Evolutionary conservation across 1,140 invertebrate genomes (phyloP).

Genomic region (Oncopodura yosiiana): DNA sequence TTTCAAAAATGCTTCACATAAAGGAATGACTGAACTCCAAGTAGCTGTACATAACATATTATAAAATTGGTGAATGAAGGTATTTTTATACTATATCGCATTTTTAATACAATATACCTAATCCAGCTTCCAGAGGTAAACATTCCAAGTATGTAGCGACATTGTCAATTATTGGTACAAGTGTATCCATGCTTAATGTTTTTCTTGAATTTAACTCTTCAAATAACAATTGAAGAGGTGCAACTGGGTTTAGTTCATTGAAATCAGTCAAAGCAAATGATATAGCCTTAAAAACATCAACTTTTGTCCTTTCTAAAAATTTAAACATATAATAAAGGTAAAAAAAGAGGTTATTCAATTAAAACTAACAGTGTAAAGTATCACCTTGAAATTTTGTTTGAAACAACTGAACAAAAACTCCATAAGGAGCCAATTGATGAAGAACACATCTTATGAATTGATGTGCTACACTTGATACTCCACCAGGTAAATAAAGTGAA

Average conservation of each 20-base stretch:
- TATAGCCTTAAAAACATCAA: slow-evolving; percentile 85
- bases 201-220: slow-evolving; percentile 82
- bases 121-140: slow-evolving; percentile 69
- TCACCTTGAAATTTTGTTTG: slow-evolving; percentile 72
- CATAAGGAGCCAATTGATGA: slow-evolving; percentile 91
- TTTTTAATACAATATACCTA: too few relatives aligned
- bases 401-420: slow-evolving; percentile 92
- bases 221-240: slow-evolving; percentile 79
- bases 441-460: slow-evolving; percentile 94
- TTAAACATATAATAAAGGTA: slow-evolving; percentile 7
- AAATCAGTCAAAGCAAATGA: slow-evolving; percentile 90
- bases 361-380: background rate
- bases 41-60: too few relatives aligned
- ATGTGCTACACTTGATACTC: slow-evolving; percentile 82
- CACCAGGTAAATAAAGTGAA: slow-evolving; percentile 74
- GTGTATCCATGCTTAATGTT: slow-evolving; percentile 62
- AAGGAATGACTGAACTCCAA: slow-evolving; percentile 69
- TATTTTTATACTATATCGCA: slow-evolving; percentile 39
- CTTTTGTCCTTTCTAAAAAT: slow-evolving; percentile 53
- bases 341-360: background rate
- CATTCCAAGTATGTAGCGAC: slow-evolving; percentile 87
- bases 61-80: slow-evolving; percentile 43
- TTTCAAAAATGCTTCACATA: slow-evolving; percentile 68
- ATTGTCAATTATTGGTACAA: slow-evolving; percentile 70
- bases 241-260: slow-evolving; percentile 87